These are phyloP conservation scores for Zenarchopterus dispar DNA, from an alignment of 2,797 vertebrate genomes.

Conservation along the genomic window DNA sequence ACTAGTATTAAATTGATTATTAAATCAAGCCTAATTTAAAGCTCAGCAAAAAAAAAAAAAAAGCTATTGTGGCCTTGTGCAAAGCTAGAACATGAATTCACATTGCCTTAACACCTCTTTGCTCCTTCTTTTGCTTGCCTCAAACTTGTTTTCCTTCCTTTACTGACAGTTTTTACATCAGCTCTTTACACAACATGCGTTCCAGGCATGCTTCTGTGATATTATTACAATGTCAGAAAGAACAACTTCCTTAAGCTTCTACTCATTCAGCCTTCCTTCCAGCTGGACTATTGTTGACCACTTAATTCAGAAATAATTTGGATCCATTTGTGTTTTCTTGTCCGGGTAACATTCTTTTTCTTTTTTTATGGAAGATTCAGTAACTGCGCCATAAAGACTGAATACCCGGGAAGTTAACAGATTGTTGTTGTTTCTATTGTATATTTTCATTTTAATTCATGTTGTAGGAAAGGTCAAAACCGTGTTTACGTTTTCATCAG, in stretches of 20 bases:
- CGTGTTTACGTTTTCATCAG: conserved; percentile 4
- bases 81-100: neutral
- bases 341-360: neutral
- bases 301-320: conserved; percentile 6
- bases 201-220: conserved; percentile 55
- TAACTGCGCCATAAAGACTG: neutral
- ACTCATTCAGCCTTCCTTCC: conserved; percentile 35
- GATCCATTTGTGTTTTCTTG: neutral
- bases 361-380: neutral
- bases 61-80: neutral
- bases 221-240: conserved; percentile 55
- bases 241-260: conserved; percentile 47
- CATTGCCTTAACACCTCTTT: neutral
- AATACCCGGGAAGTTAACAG: no score
- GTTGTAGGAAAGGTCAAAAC: neutral
- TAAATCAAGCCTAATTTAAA: no score
- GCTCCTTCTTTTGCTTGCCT: conserved; percentile 20
- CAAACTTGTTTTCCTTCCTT: conserved; percentile 29
- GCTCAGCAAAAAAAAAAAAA: no score
- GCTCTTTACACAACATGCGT: conserved; percentile 59
- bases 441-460: neutral
- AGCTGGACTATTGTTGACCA: conserved; percentile 24
- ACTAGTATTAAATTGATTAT: no score
- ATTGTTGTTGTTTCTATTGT: no score
- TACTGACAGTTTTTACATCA: conserved; percentile 29